Conservation (phyloP, 2,888 invertebrate species). For the Saturnia japonica region DNA sequence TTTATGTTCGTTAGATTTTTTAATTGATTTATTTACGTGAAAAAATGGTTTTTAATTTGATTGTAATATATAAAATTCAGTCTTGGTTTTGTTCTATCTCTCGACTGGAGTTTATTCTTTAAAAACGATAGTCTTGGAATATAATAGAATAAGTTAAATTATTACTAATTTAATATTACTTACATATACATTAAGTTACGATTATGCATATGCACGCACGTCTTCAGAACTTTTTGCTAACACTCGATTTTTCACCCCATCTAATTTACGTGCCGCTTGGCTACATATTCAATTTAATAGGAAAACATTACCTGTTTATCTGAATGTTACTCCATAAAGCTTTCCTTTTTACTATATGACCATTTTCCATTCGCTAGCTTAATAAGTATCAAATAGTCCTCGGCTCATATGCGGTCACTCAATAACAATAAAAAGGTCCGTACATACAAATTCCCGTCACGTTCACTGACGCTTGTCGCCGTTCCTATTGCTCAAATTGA, state of each 20-base stretch:
- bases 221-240: no score
- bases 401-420: constrained; percentile 63
- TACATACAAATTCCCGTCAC: constrained; percentile 70
- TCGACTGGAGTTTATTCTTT: no score
- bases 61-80: no score
- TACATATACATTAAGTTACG: no score
- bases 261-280: no score
- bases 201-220: no score
- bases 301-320: neutral
- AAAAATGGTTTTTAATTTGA: no score
- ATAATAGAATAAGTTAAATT: no score
- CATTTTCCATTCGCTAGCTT: constrained; percentile 8
- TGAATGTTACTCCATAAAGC: constrained; percentile 7
- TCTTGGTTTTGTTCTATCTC: no score
- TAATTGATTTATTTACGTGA: neutral
- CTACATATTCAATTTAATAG: neutral
- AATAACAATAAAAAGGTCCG: constrained; percentile 72
- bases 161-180: no score
- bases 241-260: no score
- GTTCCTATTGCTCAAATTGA: constrained; percentile 76
- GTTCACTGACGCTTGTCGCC: constrained; percentile 70
- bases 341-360: constrained; percentile 1
- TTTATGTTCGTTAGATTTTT: neutral
- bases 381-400: constrained; percentile 38
- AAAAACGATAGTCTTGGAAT: no score